These are phyloP conservation scores for Oscheius myriophilus DNA, from an alignment of 2,888 invertebrate genomes.

Conservation along the genomic window DNA sequence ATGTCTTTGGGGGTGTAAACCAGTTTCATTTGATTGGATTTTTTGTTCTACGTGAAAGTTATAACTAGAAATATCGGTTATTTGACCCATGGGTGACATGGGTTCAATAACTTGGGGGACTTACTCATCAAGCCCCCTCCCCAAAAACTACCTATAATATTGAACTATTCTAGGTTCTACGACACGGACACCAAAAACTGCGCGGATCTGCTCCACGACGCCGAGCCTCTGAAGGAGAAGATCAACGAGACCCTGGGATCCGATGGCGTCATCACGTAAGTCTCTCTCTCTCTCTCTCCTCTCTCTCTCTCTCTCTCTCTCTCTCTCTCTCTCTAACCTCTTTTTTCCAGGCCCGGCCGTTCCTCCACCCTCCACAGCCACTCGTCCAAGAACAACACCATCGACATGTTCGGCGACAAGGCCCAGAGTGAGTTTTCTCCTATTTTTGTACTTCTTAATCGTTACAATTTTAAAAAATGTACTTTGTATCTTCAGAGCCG, in stretches of 20 bases:
- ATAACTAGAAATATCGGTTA: too few species aligned
- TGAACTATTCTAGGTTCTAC: constrained; percentile 5
- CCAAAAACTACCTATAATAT: too few species aligned
- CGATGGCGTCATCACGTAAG: constrained; percentile 27
- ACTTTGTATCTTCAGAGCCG: too few species aligned
- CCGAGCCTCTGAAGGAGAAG: constrained; percentile 23
- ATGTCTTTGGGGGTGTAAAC: too few species aligned
- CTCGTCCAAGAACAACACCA: constrained; percentile 5
- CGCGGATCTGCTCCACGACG: constrained; percentile 10
- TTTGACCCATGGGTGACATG: too few species aligned
- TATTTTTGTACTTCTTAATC: too few species aligned
- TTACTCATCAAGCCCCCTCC: too few species aligned
- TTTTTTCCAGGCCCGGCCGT: constrained; percentile 9
- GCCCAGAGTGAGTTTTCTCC: not conserved
- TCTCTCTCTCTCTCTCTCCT: not conserved
- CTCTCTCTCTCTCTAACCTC: not conserved
- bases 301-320: not conserved
- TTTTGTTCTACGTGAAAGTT: too few species aligned
- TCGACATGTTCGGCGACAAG: constrained; percentile 4
- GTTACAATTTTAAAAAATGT: too few species aligned
- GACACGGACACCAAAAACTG: constrained; percentile 12
- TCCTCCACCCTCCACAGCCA: constrained; percentile 3
- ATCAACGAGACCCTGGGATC: constrained; percentile 32
- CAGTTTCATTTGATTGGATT: not conserved
- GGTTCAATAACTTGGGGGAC: too few species aligned